These are phyloP conservation scores for Euura saliciscinereae DNA, from an alignment of 1,140 invertebrate genomes.

Conservation along the genomic window DNA sequence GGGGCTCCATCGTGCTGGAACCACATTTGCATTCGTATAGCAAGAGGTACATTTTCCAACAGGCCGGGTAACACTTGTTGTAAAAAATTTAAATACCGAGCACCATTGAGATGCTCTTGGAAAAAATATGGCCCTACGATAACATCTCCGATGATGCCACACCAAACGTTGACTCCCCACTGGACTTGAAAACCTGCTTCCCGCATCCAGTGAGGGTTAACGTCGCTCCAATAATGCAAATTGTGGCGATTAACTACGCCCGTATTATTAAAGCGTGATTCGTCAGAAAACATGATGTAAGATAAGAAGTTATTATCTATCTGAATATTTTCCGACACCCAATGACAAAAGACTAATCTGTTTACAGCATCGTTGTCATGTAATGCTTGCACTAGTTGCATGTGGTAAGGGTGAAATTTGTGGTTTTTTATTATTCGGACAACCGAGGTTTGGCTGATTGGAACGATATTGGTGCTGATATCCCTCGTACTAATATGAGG, in stretches of 20 bases:
- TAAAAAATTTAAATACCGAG: constrained; percentile 30
- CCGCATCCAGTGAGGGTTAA: constrained; percentile 31
- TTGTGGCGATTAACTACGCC: too few species aligned
- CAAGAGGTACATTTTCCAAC: too few species aligned
- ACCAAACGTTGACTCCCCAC: constrained; percentile 36
- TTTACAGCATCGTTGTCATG: too few species aligned
- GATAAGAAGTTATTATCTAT: too few species aligned
- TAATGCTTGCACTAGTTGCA: constrained; percentile 2
- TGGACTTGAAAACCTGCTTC: too few species aligned
- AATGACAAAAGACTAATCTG: too few species aligned
- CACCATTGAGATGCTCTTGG: constrained; percentile 28
- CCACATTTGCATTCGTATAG: constrained; percentile 6
- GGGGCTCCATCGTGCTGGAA: constrained; percentile 19
- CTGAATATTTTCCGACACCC: too few species aligned
- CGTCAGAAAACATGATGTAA: too few species aligned
- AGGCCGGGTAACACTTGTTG: constrained; percentile 32
- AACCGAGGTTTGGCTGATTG: not conserved
- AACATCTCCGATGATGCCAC: constrained; percentile 27
- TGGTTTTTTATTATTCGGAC: not conserved
- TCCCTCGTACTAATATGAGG: not conserved
- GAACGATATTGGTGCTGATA: not conserved
- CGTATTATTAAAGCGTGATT: too few species aligned
- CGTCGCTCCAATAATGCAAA: too few species aligned
- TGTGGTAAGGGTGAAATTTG: constrained; percentile 14
- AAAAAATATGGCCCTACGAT: constrained; percentile 33